A percentile compares a stretch with the other conserved stretches of the same genome.
Evolutionary conservation across 2,797 vertebrate genomes (phyloP).

Genomic region (Urophycis tenuis): DNA sequence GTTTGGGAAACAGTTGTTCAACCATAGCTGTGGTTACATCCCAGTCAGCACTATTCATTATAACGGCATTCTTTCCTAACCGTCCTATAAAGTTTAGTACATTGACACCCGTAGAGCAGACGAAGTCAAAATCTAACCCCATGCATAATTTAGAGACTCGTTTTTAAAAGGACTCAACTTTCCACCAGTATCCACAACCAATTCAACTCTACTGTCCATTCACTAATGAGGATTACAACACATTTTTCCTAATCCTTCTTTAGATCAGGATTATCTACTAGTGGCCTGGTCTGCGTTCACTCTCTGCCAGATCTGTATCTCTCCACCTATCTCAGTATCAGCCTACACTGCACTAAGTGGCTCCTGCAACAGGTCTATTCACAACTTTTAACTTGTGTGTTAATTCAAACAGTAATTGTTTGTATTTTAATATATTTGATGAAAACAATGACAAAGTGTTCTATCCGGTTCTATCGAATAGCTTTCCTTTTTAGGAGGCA

Average conservation of each 20-base stretch:
- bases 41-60: too few species aligned
- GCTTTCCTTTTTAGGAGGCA: not conserved
- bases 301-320: not conserved
- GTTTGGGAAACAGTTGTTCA: not conserved
- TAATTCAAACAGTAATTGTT: not conserved
- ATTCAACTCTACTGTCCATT: not conserved
- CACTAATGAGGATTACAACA: slow-evolving; percentile 1
- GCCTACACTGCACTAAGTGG: not conserved
- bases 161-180: not conserved
- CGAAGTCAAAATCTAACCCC: not conserved
- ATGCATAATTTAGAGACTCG: not conserved
- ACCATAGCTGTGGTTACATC: too few species aligned
- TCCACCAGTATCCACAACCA: not conserved
- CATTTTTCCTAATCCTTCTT: not conserved
- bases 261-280: not conserved
- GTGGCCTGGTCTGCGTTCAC: not conserved
- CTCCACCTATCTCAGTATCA: not conserved
- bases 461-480: too few species aligned
- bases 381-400: not conserved
- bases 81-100: not conserved
- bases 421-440: not conserved
- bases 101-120: not conserved
- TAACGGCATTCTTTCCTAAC: not conserved
- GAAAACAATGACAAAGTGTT: not conserved
- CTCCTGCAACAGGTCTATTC: too few species aligned